Evolutionary conservation across 2,113 vertebrate genomes (phyloP).

Genomic region (Tenebrosternarchus preto): DNA sequence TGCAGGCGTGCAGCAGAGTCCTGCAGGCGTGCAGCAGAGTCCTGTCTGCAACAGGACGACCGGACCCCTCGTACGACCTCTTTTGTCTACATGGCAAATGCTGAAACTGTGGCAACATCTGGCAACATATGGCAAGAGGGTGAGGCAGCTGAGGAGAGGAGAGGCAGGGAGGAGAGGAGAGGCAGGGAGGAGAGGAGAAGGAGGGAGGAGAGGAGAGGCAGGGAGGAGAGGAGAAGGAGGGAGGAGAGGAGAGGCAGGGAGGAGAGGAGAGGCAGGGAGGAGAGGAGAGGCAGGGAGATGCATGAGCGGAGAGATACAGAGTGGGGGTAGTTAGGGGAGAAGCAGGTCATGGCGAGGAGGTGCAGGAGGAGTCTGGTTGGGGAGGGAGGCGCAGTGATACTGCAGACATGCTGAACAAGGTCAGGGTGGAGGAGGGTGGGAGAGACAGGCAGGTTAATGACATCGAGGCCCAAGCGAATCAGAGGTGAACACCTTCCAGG

Average conservation of each 20-base stretch:
- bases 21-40: too few relatives aligned
- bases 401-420: neutral
- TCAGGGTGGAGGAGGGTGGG: neutral
- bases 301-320: too few relatives aligned
- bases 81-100: conserved; percentile 36
- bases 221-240: neutral
- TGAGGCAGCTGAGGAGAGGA: neutral
- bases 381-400: neutral
- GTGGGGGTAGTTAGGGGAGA: too few relatives aligned
- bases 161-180: too few relatives aligned
- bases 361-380: neutral
- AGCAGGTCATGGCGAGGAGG: conserved; percentile 1
- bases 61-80: neutral
- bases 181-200: neutral
- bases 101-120: too few relatives aligned
- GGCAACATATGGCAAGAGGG: too few relatives aligned
- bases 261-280: too few relatives aligned
- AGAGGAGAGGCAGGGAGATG: too few relatives aligned
- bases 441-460: conserved; percentile 56
- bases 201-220: neutral
- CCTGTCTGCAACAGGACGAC: conserved; percentile 7
- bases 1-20: too few relatives aligned
- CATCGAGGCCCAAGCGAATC: neutral
- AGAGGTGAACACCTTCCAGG: neutral
- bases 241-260: too few relatives aligned